Base-by-base conservation (phyloP, 1,140 invertebrate species). In the Zaprionus nigranus region DNA sequence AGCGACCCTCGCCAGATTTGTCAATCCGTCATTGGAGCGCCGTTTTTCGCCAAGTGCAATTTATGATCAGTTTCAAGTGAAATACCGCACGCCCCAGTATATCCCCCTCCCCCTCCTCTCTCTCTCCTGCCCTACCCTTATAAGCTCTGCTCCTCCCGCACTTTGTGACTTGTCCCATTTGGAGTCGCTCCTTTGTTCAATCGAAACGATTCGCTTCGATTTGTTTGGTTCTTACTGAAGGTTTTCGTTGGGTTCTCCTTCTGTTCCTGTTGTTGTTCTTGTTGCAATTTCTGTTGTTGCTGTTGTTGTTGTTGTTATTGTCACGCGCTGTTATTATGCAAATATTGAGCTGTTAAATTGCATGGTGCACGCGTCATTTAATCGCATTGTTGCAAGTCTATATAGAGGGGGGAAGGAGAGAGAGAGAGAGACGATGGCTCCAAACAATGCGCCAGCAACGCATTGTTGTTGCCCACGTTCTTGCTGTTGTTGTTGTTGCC, bases 311-410 rank as follows among this genome's bases (percentile, higher is more conserved):
- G 65, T 77, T 85, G 59, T 79, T 81, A 78, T 76, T 90, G 81
- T 82, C 85, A 85, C 76, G 86, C 86, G 76, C 85, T 90, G 86
- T 84, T 90, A 90, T 90, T 90, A 90, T 90, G 85, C 85, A 90
- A 90, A 90, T 90, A 90, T 90, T 76, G 69, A 60, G 82, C 79
- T 82, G 86, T 82, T 90, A 90, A 90, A 90, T 86, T 90, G 79
- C 70, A 72, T 70, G 79, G 78, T 74, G 82, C 76, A 75, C 79
- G 86, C 86, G 82, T 82, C 84, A 90, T 82, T 90, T 90, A 85
- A 85, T 79, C 77, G 73, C 73, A 75, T 75, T 71, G 73, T 71
- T 80, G 79, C 54, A 73, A 61, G 53, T 80, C 77, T 87, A 77
- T 76, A 75, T 85, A 59, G 56, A 51, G 36, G 24, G n/a, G 12